A percentile compares a stretch with the other conserved stretches of the same genome.
Evolutionary conservation across 1,140 invertebrate species (phyloP).

Genomic region (Hesperophylax magnus): DNA sequence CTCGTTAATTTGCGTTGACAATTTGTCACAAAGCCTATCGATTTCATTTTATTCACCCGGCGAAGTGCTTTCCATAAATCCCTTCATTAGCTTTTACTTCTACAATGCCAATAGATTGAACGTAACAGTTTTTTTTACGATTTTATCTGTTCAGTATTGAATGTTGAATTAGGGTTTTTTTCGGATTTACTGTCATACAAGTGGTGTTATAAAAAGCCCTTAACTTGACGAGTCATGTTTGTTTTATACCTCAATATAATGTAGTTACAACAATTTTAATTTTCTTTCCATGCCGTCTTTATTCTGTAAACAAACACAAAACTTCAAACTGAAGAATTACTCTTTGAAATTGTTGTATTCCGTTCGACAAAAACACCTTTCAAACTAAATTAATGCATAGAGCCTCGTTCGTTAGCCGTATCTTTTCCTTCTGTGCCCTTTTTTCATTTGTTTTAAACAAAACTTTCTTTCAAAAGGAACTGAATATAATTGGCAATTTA

Average conservation of each 20-base stretch:
- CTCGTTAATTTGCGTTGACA: conserved; percentile 38
- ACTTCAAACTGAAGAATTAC: conserved; percentile 7
- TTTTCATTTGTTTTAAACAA: conserved; percentile 52
- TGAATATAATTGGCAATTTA: conserved; percentile 54
- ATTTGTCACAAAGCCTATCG: conserved; percentile 34
- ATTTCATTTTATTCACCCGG: conserved; percentile 23
- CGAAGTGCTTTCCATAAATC: conserved; percentile 15
- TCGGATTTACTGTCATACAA: too few relatives aligned
- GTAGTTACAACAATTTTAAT: too few relatives aligned
- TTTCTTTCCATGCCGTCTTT: background rate
- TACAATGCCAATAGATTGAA: conserved; percentile 22
- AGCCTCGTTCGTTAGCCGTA: conserved; percentile 32
- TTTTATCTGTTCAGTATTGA: too few relatives aligned
- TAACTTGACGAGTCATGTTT: too few relatives aligned
- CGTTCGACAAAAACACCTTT: conserved; percentile 20
- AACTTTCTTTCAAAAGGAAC: conserved; percentile 49
- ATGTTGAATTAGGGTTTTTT: too few relatives aligned
- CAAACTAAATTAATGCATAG: conserved; percentile 36
- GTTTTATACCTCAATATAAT: too few relatives aligned
- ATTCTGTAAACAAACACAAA: background rate
- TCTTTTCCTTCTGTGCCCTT: conserved; percentile 34
- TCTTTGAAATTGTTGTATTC: conserved; percentile 18
- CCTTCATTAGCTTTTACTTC: conserved; percentile 27
- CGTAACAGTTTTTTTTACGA: background rate
- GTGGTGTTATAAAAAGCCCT: too few relatives aligned